Percentiles rank a stretch among this genome's conserved stretches.
phyloP scores from a whole-genome alignment of 2,888 invertebrate species.

The Agrypnus murinus region DNA sequence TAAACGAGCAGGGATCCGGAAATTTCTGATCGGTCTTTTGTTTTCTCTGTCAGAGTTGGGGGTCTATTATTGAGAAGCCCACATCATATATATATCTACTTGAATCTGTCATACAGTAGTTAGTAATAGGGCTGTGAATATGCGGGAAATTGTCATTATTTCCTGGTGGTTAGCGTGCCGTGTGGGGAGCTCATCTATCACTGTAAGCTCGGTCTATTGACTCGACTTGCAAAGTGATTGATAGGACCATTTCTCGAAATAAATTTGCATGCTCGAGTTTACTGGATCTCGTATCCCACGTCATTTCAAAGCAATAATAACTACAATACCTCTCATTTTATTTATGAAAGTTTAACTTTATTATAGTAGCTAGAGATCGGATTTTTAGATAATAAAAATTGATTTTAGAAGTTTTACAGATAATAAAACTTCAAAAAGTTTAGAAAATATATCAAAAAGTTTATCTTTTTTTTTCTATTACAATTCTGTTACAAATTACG shows the following conservation, averaged over 20 bases:
- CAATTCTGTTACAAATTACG: too few relatives aligned
- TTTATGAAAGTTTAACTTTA: conserved; percentile 26
- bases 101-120: conserved; percentile 39
- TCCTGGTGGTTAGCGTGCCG: conserved; percentile 60
- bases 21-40: conserved; percentile 11
- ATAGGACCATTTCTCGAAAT: conserved; percentile 62
- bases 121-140: conserved; percentile 50
- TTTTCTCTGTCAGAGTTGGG: conserved; percentile 24
- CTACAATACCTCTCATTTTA: conserved; percentile 23
- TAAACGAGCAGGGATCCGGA: conserved; percentile 13
- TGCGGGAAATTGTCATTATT: conserved; percentile 59
- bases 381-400: neutral
- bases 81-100: conserved; percentile 3
- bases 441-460: too few relatives aligned
- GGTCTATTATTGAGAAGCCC: conserved; percentile 12
- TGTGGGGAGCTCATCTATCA: conserved; percentile 62
- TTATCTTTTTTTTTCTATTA: too few relatives aligned
- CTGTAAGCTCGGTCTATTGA: conserved; percentile 56
- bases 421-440: too few relatives aligned
- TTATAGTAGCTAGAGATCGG: too few relatives aligned
- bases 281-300: conserved; percentile 30
- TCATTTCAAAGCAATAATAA: conserved; percentile 33
- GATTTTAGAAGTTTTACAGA: too few relatives aligned
- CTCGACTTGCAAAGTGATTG: conserved; percentile 61
- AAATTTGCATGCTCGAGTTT: conserved; percentile 60